Percentiles rank a stretch among this genome's conserved stretches.
phyloP scores from a whole-genome alignment of 2,113 vertebrate genomes.

The Mirza zaza region DNA sequence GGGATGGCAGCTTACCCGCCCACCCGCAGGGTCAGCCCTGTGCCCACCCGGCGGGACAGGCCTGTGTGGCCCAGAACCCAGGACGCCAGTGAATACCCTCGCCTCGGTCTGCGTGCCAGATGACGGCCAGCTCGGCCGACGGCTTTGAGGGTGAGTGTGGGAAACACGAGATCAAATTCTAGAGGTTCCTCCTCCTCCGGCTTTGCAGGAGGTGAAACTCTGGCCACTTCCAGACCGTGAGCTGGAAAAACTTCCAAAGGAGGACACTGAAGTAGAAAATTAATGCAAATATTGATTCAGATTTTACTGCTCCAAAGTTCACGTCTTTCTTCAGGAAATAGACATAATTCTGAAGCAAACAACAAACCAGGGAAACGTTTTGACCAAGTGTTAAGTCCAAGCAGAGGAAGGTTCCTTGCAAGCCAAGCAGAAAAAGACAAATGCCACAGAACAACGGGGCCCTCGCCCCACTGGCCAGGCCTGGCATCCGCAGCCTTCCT shows the following conservation, averaged over 20 bases:
- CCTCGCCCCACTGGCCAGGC: neutral
- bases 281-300: neutral
- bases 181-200: neutral
- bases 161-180: too few species aligned
- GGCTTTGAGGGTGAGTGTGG: neutral
- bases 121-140: neutral
- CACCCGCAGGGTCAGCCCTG: too few species aligned
- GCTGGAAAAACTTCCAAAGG: neutral
- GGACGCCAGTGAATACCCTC: rapidly evolving
- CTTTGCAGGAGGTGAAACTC: neutral
- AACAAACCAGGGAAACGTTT: neutral
- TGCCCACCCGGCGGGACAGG: neutral
- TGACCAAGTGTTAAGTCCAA: neutral
- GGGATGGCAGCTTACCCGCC: neutral
- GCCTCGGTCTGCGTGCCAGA: too few species aligned
- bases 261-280: neutral
- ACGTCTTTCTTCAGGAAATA: neutral
- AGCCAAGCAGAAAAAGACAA: neutral
- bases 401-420: neutral
- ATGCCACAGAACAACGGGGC: rapidly evolving
- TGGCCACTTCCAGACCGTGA: neutral
- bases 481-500: neutral
- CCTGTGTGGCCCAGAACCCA: too few species aligned
- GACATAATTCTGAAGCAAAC: neutral
- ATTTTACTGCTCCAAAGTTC: neutral